Conservation (phyloP, 2,888 invertebrate species). For the Ochlodes sylvanus region DNA sequence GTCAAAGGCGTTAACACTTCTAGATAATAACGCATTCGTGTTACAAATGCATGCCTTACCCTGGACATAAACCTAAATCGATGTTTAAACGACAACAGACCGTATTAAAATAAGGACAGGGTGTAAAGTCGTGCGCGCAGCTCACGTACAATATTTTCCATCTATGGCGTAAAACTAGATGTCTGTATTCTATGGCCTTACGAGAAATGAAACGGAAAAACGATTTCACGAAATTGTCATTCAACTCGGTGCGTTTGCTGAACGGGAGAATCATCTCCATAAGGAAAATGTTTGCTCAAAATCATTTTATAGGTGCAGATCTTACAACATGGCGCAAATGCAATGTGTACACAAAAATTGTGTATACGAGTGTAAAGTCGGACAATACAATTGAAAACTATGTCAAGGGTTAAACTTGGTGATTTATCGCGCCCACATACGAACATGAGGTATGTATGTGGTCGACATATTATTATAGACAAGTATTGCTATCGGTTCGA, state of each 20-base stretch:
- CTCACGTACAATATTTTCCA: neutral
- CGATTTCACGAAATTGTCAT: conserved; percentile 15
- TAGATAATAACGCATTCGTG: conserved; percentile 24
- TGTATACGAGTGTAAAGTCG: no score
- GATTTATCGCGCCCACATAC: no score
- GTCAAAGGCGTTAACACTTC: conserved; percentile 5
- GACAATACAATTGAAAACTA: no score
- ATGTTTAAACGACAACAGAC: neutral
- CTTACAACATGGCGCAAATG: no score
- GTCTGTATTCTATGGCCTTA: conserved; percentile 3
- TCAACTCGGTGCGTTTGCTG: neutral
- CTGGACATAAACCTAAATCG: conserved; percentile 9
- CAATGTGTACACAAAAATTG: no score
- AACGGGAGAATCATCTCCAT: neutral
- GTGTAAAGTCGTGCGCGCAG: neutral
- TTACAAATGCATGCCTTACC: conserved; percentile 16
- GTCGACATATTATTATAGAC: no score
- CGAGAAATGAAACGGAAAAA: conserved; percentile 13
- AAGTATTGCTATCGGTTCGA: no score
- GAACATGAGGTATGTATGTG: no score
- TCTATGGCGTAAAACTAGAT: neutral
- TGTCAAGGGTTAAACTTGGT: no score
- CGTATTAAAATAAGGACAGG: neutral
- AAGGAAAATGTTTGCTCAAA: neutral
- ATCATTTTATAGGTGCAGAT: neutral